Base-by-base conservation (phyloP, 1,140 invertebrate genomes). In the Drosophila ficusphila region DNA sequence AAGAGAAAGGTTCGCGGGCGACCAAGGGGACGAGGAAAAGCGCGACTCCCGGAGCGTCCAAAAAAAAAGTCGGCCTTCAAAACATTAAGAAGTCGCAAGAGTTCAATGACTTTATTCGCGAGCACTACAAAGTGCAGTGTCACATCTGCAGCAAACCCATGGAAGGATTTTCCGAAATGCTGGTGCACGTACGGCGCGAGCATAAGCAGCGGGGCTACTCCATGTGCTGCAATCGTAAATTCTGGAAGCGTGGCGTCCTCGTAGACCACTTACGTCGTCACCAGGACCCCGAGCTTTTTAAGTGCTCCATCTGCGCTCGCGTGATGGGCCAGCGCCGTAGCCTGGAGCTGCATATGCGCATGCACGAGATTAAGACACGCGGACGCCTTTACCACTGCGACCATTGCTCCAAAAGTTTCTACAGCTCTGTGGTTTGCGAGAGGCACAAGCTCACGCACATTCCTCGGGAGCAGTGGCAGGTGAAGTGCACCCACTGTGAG, bases 261-360 rank as follows among this genome's bases (percentile, higher is more conserved):
- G 83, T 89, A 0, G 83, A 89, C 23, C 83, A 89, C 25, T 12
- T 89, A 44, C 79, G 64, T 0, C 78, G 72, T 5, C 83, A 89
- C 39, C 67, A 89, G 57, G 51, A 89, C 14, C 83, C 83, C 3
- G 79, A 89, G 3, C 44, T 79, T 2, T 89, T 89, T 5, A 89
- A 89, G 23, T 89, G 83, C 21, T 44, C 68, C 16, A 73, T 89
- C 4, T 89, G 83, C 21, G 18, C 60, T 0, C 79, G 85, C 4
- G 79, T 89, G 0, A 76, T 89, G 76, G 85, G 85, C 1, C 70
- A 85, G 4, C 62, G 83, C 5, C 71, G 83, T 0, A 89, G 83
- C 16, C 44, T 89, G n/a, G 79, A 89, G 34, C 51, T 89, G 14
- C 83, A 89, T 44, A 76, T 89, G 78, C 70, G 79, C 7, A 89